Evolutionary conservation across 2,797 vertebrate genomes (phyloP), one percentile per base, ranked within the genome.

Genomic region (Serranus cabrilla): DNA sequence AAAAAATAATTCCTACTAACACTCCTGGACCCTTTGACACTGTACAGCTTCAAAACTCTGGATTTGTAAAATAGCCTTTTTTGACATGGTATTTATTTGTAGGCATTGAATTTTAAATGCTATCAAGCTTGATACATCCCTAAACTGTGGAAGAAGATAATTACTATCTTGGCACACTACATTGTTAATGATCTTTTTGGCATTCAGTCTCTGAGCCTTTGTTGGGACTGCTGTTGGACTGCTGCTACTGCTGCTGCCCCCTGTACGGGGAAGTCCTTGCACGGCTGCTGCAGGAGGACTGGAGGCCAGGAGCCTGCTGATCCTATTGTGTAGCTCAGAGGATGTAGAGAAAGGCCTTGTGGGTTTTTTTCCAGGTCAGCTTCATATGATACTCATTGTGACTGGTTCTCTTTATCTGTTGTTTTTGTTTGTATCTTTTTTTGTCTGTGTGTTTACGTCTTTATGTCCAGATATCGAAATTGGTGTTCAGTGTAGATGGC

Each of bases 361-460:
- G 39, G 21, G 34, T 42, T 70, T 4, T 40, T 69, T 72, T 72
- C 47, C 37, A 43, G 57, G 64, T 88, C 70, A 21, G 50, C 76
- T 86, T 75, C 49, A 79, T 51, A 72, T 62, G n/a, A 81, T 73
- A 20, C 57, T 76, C 42, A 60, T 43, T 77, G 55, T 78, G 67
- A 80, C 74, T 74, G 49, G 50, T 83, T 88, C 25, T 80, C 62
- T 77, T 40, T 65, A 49, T 80, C 3, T 70, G 18, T 71, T 72
- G 21, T 76, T 68, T 31, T 80, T 47, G 70, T 76, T 62, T 78
- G 62, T 43, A 66, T 75, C 21, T 79, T 78, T 77, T 27, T 78
- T 82, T 84, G 37, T 60, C 27, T 27, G 50, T 74, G 63, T 84
- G 92, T 94, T 94, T 91, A 93, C 84, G 21, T 87, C 65, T 84